Evolutionary conservation across 2,797 vertebrate species (phyloP).

Genomic region (Lepilemur ruficaudatus): DNA sequence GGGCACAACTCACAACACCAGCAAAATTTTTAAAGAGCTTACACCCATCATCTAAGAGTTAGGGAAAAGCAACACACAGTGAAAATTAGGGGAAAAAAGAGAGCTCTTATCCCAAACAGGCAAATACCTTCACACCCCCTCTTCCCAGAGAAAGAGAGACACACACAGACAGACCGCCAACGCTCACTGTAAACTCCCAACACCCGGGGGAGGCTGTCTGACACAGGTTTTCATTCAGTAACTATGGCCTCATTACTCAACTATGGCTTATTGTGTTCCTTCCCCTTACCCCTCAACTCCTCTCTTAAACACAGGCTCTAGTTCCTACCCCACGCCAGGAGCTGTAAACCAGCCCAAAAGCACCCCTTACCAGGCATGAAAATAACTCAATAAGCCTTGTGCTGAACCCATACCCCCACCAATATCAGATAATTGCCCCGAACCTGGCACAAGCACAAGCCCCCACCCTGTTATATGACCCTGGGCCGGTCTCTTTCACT

Average conservation of each 20-base stretch:
- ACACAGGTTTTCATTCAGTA: constrained; percentile 52
- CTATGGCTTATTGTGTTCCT: constrained; percentile 33
- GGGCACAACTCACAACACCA: neutral
- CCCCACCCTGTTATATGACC: neutral
- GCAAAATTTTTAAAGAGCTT: neutral
- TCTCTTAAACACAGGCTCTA: constrained; percentile 24
- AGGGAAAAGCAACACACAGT: constrained; percentile 37
- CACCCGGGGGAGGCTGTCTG: constrained; percentile 46
- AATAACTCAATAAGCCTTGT: neutral
- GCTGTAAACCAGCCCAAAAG: constrained; percentile 39
- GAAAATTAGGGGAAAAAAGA: constrained; percentile 16
- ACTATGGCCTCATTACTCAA: constrained; percentile 39
- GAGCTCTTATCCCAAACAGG: constrained; percentile 50
- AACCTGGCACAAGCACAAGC: neutral
- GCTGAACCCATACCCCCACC: neutral
- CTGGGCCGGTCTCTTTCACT: neutral
- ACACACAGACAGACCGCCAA: constrained; percentile 54
- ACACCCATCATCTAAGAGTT: neutral
- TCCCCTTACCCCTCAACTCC: constrained; percentile 14
- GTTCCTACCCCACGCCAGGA: neutral
- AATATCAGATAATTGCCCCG: neutral
- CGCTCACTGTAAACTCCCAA: constrained; percentile 40
- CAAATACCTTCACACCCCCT: constrained; percentile 53
- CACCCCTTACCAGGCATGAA: constrained; percentile 7
- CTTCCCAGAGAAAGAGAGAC: constrained; percentile 52